Base-by-base conservation (phyloP, 2,113 vertebrate genomes). In the Podarcis cretensis region DNA sequence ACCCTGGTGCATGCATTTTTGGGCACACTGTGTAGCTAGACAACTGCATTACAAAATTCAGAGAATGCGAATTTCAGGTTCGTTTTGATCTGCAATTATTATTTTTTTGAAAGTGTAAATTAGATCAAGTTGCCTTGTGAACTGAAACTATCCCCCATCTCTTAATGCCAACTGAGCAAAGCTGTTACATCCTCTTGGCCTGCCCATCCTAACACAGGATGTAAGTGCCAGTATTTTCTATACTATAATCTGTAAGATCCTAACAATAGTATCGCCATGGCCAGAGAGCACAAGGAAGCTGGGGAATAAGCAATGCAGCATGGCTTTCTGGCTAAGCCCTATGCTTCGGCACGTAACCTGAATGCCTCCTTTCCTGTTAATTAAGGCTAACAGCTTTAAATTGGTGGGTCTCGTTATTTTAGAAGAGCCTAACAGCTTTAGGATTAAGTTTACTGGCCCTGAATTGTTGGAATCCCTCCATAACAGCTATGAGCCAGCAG, bases 401-500 rank as follows among this genome's bases (percentile, higher is more conserved):
- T 82, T 86, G 71, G 63, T 68, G 84, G 63, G 32, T 37, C 79
- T 69, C 65, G 16, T 69, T 83, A 83, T 86, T 82, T 76, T 86
- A 37, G 73, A 85, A 89, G 79, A 83, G 79, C 69, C 84, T 86
- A 86, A 83, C 89, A 90, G 89, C 84, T 86, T 89, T 86, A 69
- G 79, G 84, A 86, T 86, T 86, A 86, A 83, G 84, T 90, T 86
- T 81, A 40, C 73, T 90, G 89, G 84, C 71, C 80, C 79, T 71
- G 63, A 89, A 84, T 87, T 71, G 73, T 83, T 81, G 82, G 85
- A 89, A 82, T 86, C 82, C 80, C 83, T 89, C 83, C 93, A 91
- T 90, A 92, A 90, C 80, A 54, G 84, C 79, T 86, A 21, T 83
- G 37, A 89, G 43, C 77, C 90, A 88, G 87, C 94, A 93, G 87